These are phyloP conservation scores for Anabas testudineus DNA, from an alignment of 2,797 vertebrate genomes.

Conservation along the genomic window DNA sequence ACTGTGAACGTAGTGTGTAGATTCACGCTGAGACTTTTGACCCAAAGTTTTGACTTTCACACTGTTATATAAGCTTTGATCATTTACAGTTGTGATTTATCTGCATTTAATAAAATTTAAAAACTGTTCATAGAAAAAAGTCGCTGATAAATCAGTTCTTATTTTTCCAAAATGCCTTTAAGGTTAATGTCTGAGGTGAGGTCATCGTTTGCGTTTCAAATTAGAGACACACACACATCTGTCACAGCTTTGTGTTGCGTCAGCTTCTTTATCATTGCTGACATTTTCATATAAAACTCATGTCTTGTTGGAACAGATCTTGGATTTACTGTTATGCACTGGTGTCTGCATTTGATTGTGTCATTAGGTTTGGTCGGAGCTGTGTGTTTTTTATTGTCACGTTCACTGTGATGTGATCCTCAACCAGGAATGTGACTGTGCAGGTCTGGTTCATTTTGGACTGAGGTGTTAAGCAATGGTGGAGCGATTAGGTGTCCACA, in stretches of 20 bases:
- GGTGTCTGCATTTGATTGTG: background rate
- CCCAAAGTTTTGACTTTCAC: too few species aligned
- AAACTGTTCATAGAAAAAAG: too few species aligned
- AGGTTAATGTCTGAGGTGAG: too few species aligned
- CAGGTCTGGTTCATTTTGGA: background rate
- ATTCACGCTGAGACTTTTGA: too few species aligned
- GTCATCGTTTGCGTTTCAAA: too few species aligned
- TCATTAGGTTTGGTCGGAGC: background rate
- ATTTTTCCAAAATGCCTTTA: too few species aligned
- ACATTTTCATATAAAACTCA: background rate
- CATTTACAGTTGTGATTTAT: too few species aligned
- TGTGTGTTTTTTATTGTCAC: background rate
- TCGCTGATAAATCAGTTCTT: too few species aligned
- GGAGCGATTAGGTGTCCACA: background rate
- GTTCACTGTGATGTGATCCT: background rate
- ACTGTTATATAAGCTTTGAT: too few species aligned
- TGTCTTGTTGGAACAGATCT: background rate
- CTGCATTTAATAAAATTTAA: too few species aligned
- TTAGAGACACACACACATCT: background rate
- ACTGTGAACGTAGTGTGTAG: too few species aligned
- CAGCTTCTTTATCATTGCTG: conserved; percentile 14
- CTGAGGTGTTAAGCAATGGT: background rate
- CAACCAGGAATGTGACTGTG: too few species aligned
- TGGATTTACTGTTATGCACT: background rate
- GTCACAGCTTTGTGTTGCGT: conserved; percentile 21